Evolutionary conservation across 2,113 vertebrate species (phyloP), one percentile per base, ranked within the genome.

Genomic region (Pleuronectes platessa): DNA sequence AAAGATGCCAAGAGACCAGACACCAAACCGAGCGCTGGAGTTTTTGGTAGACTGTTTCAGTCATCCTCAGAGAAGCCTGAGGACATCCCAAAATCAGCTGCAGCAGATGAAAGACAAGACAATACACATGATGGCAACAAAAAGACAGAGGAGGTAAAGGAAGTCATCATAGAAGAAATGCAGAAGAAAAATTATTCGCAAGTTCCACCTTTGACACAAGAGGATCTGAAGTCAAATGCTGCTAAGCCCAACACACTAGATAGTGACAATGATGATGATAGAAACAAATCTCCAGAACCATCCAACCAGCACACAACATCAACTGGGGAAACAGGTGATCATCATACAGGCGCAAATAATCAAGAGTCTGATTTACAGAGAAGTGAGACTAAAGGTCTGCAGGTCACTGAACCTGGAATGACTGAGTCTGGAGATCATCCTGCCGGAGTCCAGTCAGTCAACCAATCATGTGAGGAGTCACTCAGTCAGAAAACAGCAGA

Each of bases 11-110:
- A 82, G 61, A 95, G 94, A 88, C 1, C 78, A 18, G 90, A 92
- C 1, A 55, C 3, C 0, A 96, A 94, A 80, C 61, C 90, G 0
- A 83, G 84, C 8, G 92, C 88, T 18, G 94, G 94, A 71, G 78
- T 94, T 27, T 77, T 95, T 3, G 92, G 88, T 76, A 94, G 91
- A 62, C 86, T 96, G 24, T 90, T 95, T 74, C 92, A 94, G 67
- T 87, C 88, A 2, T 92, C 94, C 54, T 77, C 84, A 40, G 94
- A 92, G 47, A 95, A 89, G 40, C 68, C 62, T 60, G 68, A 0
- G 47, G 83, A 89, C 1, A 0, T 64, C 59, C 76, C 63, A 2
- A 82, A 78, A 76, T 8, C 27, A 4, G 4, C 49, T 7, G 31
- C 14, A 26, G 74, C 70, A 45, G 61, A 66, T 49, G 71, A 64